Base-by-base conservation (phyloP, 2,113 vertebrate species). In the Atlantisia rogersi region DNA sequence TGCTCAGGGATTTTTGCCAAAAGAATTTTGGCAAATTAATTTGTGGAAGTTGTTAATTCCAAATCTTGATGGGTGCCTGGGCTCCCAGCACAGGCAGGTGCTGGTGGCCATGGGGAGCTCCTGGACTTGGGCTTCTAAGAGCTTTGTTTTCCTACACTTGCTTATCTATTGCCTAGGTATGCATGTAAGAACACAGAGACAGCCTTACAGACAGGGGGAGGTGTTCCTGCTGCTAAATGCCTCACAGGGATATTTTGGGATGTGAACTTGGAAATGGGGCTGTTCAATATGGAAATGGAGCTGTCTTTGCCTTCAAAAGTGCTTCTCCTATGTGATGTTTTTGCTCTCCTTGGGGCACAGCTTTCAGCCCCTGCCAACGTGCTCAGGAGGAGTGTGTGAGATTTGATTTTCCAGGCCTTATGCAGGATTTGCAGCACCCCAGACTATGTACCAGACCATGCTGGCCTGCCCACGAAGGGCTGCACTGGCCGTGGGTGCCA, bases 391-490 rank as follows among this genome's bases (percentile, higher is more conserved):
- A 2, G 6, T 6, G 22, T 42, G 9, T 1, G 48, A 53, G 37
- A 17, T 22, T 12, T 5, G 3, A 28, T 48, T 83, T 93, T 13
- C 50, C 68, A 83, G 64, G 42, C 16, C 22, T 92, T 39, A 3
- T 16, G n/a, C 52, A 28, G 44, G 60, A 12, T 35, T 71, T 67
- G 9, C 58, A 15, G 53, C 48, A 55, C 48, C 64, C 40, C 62
- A 29, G 32, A 20, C 22, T 2, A 0, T 0, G 5, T n/a, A 26
- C 13, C 12, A 6, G 50, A 5, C 3, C 4, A 17, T 18, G 53
- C 10, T 46, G 12, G 17, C 21, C 88, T 53, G 48, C 67, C 52
- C 29, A 0, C 5, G 2, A 31, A 11, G 53, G 17, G 56, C 28
- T 29, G 52, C 6, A 32, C 71, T 28, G 28, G 3, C 44, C 3